Base-by-base conservation (phyloP, 2,888 invertebrate species). In the Drosophila dives region DNA sequence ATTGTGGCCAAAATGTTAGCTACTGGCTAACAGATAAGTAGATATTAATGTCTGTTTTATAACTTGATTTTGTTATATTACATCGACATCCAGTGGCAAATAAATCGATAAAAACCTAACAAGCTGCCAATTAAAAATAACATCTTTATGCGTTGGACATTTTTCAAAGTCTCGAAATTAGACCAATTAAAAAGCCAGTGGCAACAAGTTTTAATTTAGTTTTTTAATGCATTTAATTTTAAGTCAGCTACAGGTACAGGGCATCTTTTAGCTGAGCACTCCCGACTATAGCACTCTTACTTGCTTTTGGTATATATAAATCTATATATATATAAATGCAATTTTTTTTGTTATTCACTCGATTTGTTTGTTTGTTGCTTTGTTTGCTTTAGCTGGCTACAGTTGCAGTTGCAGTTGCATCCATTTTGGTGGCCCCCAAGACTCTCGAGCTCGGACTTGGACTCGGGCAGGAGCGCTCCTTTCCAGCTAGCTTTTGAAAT, bases 401-500 rank as follows among this genome's bases (percentile, higher is more conserved):
- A 72, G 76, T 53, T 53, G 53, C 50, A 50, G 29, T 49, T 49
- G 49, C 64, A 76, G 73, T 83, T 83, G 70, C 76, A 82, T 83
- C 89, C 86, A 84, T 88, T 84, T 89, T 85, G 81, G 77, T 83
- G 84, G 88, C 73, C 74, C 45, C 63, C 55, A 55, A 34, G 51
- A 70, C 62, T 65, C 60, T 59, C 51, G 51, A 51, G 26, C 36
- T 32, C 32, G 42, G 54, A 62, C 54, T 40, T 38, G 53, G 64
- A 60, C 66, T 68, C 48, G 64, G 53, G 56, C 78, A 78, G 79
- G 79, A 79, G 75, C 60, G 67, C 80, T 78, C 80, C 78, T 78
- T 66, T 48, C 20, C 45, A 48, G 62, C 66, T 65, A 77, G 67
- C 85, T 12, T 55, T 82, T 84, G 77, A 87, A 87, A 90, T 90